These are phyloP conservation scores for Heteronetta atricapilla DNA, from an alignment of 2,113 vertebrate genomes.

Conservation along the genomic window DNA sequence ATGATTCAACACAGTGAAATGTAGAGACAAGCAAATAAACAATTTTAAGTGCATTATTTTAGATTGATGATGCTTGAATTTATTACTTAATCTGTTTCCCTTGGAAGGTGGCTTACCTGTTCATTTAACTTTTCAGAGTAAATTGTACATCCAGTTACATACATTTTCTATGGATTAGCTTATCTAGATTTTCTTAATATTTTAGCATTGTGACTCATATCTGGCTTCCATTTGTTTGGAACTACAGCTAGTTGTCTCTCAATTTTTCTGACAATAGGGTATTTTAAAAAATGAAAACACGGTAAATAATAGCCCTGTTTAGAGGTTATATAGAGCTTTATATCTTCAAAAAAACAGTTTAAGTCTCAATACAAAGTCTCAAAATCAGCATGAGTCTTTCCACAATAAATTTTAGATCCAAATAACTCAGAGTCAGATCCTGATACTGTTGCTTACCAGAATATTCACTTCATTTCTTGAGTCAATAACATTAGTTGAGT, in stretches of 20 bases:
- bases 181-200: background rate
- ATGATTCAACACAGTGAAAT: background rate
- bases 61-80: constrained; percentile 14
- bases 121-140: background rate
- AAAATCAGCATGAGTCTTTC: background rate
- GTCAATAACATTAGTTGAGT: background rate
- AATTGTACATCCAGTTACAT: background rate
- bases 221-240: background rate
- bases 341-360: background rate
- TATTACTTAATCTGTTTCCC: background rate
- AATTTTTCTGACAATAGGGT: background rate
- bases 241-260: background rate
- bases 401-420: background rate
- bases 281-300: background rate
- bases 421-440: background rate
- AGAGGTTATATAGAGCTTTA: background rate
- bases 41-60: constrained; percentile 7
- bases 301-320: background rate
- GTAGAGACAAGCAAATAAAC: background rate
- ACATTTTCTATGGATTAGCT: background rate
- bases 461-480: background rate
- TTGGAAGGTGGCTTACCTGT: background rate
- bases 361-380: background rate
- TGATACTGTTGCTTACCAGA: background rate
- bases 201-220: background rate